phyloP scores from a whole-genome alignment of 2,888 invertebrate species.

The Xestia xanthographa region DNA sequence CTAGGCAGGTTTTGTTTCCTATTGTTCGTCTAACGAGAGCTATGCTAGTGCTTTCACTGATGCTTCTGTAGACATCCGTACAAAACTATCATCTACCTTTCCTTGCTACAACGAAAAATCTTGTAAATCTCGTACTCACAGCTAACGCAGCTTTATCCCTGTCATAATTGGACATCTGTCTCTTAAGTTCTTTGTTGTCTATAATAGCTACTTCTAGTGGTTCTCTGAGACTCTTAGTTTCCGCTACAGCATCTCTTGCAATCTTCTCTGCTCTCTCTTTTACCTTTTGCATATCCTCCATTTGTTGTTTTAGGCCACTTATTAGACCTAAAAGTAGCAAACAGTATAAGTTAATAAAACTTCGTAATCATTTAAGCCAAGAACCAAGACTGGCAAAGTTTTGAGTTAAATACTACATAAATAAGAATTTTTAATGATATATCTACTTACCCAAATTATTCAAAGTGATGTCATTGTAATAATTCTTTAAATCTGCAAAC shows the following conservation, averaged over 20 bases:
- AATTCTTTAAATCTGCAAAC: constrained; percentile 97
- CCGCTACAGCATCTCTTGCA: constrained; percentile 92
- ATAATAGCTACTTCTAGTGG: constrained; percentile 93
- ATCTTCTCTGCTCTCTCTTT: constrained; percentile 94
- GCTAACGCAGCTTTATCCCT: constrained; percentile 95
- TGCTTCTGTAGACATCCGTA: too few relatives aligned
- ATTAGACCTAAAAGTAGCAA: constrained; percentile 90
- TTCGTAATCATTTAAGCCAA: background rate
- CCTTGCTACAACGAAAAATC: too few relatives aligned
- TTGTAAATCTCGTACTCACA: constrained; percentile 78
- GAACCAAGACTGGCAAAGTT: too few relatives aligned
- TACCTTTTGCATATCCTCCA: constrained; percentile 94
- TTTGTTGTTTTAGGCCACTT: constrained; percentile 94
- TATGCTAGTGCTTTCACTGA: too few relatives aligned
- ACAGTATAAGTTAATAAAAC: background rate
- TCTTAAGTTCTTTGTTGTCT: constrained; percentile 93
- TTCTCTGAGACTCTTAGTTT: constrained; percentile 93
- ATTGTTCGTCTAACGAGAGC: too few relatives aligned
- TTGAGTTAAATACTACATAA: background rate
- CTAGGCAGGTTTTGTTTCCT: too few relatives aligned
- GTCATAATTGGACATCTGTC: constrained; percentile 95
- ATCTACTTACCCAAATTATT: constrained; percentile 94
- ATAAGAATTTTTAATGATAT: too few relatives aligned
- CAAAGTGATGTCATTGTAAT: constrained; percentile 98
- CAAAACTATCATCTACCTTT: too few relatives aligned